Evolutionary conservation across 2,113 vertebrate species (phyloP).

Genomic region (Leptocoma aspasia): DNA sequence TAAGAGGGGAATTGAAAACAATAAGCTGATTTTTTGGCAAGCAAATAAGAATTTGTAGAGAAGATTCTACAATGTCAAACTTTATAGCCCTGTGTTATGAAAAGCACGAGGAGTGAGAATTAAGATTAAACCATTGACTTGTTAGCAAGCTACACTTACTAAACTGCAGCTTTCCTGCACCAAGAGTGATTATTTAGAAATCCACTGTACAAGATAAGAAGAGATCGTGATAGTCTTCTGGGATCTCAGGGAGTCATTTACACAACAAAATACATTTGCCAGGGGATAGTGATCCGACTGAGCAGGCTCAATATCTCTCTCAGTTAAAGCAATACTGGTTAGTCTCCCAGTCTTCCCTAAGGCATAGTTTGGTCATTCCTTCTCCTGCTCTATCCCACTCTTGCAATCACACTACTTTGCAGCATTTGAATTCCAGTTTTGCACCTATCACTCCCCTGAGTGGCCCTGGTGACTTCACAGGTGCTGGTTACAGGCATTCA

Average conservation of each 20-base stretch:
- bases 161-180: neutral
- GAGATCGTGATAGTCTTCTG: neutral
- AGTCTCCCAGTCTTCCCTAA: constrained; percentile 3
- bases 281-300: neutral
- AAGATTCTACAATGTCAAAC: constrained; percentile 23
- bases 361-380: neutral
- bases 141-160: neutral
- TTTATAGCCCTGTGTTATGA: constrained; percentile 20
- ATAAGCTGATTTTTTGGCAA: constrained; percentile 52
- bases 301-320: constrained; percentile 44
- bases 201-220: constrained; percentile 30
- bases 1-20: constrained; percentile 49
- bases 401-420: neutral
- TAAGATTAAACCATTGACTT: constrained; percentile 3
- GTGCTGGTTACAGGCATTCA: neutral
- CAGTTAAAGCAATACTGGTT: constrained; percentile 10
- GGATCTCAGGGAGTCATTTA: constrained; percentile 16
- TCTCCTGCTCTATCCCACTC: neutral
- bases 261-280: constrained; percentile 26
- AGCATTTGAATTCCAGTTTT: neutral
- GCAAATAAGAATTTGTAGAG: constrained; percentile 45
- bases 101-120: constrained; percentile 8
- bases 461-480: neutral
- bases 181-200: constrained; percentile 19
- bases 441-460: neutral